Percentiles rank a stretch among this genome's conserved stretches.
Evolutionary conservation across 64 coral and sea anemone genomes (phyloP).

Genomic region (Pocillopora verrucosa): DNA sequence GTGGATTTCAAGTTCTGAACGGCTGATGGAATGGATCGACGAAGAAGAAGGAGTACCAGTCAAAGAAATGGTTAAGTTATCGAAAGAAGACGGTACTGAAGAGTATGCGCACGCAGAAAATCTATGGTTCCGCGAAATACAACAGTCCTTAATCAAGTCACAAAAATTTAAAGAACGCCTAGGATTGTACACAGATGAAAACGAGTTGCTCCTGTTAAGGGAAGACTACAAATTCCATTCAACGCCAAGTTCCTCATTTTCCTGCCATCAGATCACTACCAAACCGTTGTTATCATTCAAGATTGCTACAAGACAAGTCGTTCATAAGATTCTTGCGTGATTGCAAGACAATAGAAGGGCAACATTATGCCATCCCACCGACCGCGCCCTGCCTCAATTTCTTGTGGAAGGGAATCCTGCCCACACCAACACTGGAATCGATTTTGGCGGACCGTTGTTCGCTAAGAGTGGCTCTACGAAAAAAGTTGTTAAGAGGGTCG

Average conservation of each 20-base stretch:
- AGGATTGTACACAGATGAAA: too few relatives aligned
- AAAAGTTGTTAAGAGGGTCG: neutral
- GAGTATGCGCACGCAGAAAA: too few relatives aligned
- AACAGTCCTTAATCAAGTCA: too few relatives aligned
- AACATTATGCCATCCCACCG: neutral
- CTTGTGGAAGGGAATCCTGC: slow-evolving; percentile 36
- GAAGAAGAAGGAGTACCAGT: neutral
- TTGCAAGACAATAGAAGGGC: neutral
- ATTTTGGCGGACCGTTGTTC: slow-evolving; percentile 70
- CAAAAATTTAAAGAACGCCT: too few relatives aligned
- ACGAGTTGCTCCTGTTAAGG: slow-evolving; percentile 25
- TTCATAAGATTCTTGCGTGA: neutral
- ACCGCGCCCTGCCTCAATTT: neutral
- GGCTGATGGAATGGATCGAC: too few relatives aligned
- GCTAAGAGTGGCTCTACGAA: neutral
- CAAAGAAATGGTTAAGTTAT: neutral
- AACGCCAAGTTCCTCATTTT: slow-evolving; percentile 32
- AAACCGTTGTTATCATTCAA: slow-evolving; percentile 19
- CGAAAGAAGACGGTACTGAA: slow-evolving; percentile 11
- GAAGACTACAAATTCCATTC: slow-evolving; percentile 22
- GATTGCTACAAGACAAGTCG: slow-evolving; percentile 46
- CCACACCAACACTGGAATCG: slow-evolving; percentile 36
- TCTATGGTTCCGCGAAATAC: too few relatives aligned
- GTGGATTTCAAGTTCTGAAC: too few relatives aligned
- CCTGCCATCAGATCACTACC: slow-evolving; percentile 22